Percentiles rank a stretch among this genome's conserved stretches.
Conservation (phyloP, 2,113 vertebrate genomes). For the Rhadina sibilatrix region DNA sequence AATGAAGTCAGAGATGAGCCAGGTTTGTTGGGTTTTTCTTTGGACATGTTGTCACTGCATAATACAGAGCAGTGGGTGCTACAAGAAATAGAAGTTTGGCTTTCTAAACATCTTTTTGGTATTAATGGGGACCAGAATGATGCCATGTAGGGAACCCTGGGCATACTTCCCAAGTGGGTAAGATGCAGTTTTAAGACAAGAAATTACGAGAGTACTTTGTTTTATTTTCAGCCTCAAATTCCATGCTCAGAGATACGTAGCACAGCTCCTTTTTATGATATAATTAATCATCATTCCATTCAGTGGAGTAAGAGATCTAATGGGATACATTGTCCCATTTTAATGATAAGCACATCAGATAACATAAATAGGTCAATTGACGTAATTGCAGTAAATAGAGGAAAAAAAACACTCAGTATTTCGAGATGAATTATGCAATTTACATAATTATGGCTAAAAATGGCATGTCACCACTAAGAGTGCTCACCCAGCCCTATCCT, state of each 20-base stretch:
- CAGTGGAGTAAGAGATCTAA: conserved; percentile 71
- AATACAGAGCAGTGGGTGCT: background rate
- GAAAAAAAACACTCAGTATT: conserved; percentile 60
- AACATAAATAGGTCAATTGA: conserved; percentile 79
- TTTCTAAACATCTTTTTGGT: background rate
- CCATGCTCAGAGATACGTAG: conserved; percentile 62
- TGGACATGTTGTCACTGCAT: background rate
- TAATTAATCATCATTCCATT: conserved; percentile 65
- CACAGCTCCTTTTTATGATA: conserved; percentile 71
- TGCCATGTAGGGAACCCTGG: background rate
- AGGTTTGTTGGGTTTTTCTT: background rate
- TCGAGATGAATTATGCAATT: conserved; percentile 68
- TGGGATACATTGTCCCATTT: conserved; percentile 74
- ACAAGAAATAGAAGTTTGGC: background rate
- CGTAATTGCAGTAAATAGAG: conserved; percentile 74
- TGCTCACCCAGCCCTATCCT: conserved; percentile 26
- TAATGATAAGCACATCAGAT: conserved; percentile 72
- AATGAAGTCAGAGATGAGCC: background rate
- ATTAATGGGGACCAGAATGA: background rate
- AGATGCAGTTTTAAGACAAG: background rate
- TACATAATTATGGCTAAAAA: conserved; percentile 74
- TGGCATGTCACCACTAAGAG: conserved; percentile 53
- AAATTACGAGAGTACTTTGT: background rate
- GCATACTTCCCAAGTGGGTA: background rate
- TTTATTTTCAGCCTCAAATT: conserved; percentile 60